Evolutionary conservation across 37 sponge, comb jelly and placozoan genomes (phyloP).

Genomic region (Aplysina aerophoba): DNA sequence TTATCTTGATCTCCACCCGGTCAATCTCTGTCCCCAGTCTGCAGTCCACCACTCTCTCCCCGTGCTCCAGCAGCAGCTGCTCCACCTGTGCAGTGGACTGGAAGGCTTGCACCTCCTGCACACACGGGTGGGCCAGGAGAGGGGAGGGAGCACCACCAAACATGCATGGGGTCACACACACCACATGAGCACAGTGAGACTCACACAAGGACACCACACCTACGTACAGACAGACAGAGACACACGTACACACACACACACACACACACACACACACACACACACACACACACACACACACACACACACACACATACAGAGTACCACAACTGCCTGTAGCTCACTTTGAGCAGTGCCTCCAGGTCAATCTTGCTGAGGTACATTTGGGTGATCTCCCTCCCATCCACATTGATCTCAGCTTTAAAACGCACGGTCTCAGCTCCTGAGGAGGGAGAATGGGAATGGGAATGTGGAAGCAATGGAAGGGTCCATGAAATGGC

Average conservation of each 20-base stretch:
- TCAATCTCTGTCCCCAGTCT: conserved; percentile 87
- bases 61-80: conserved; percentile 82
- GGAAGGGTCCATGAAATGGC: too few relatives aligned
- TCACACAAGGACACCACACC: not conserved
- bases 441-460: too few relatives aligned
- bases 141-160: conserved; percentile 14
- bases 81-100: conserved; percentile 77
- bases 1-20: conserved; percentile 82
- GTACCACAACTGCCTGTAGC: not conserved
- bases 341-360: conserved; percentile 61
- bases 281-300: too few relatives aligned
- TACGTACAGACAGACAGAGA: not conserved
- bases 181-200: not conserved
- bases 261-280: too few relatives aligned
- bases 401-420: conserved; percentile 95
- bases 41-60: conserved; percentile 88
- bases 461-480: too few relatives aligned
- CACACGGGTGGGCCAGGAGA: not conserved
- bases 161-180: not conserved
- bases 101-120: conserved; percentile 67
- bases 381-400: conserved; percentile 76
- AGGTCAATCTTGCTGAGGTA: conserved; percentile 72
- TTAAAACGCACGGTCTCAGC: conserved; percentile 91
- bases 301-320: not conserved
- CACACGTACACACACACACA: not conserved